A percentile compares a stretch with the other conserved stretches of the same genome.
Evolutionary conservation across 2,888 invertebrate genomes (phyloP).

Genomic region (Ormyrus labotus): DNA sequence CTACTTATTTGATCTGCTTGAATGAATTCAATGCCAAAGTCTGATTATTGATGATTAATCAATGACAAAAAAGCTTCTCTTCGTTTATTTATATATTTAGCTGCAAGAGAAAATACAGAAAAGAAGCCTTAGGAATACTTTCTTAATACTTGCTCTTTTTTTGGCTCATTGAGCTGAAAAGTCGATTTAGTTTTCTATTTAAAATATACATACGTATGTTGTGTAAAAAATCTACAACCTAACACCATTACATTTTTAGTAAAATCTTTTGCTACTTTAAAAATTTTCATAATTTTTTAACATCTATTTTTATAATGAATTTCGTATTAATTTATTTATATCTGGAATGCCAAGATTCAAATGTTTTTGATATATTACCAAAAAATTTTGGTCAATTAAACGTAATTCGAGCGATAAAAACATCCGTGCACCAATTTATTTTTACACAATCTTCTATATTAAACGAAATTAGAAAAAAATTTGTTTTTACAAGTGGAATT

Average conservation of each 20-base stretch:
- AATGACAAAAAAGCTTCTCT: neutral
- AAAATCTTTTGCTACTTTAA: too few relatives aligned
- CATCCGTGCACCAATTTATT: too few relatives aligned
- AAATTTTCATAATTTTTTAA: too few relatives aligned
- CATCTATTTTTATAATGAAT: neutral
- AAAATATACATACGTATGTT: too few relatives aligned
- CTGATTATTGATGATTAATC: neutral
- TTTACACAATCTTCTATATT: neutral
- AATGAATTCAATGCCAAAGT: neutral
- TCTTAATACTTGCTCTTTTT: too few relatives aligned
- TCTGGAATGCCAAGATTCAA: slow-evolving; percentile 25
- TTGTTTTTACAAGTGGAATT: neutral
- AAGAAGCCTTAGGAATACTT: too few relatives aligned
- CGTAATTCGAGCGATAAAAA: neutral
- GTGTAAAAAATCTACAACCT: too few relatives aligned
- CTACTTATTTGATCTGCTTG: neutral
- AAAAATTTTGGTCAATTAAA: neutral
- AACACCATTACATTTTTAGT: too few relatives aligned
- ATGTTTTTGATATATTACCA: slow-evolving; percentile 16
- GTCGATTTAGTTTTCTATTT: too few relatives aligned
- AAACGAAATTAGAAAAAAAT: neutral
- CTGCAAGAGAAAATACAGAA: too few relatives aligned
- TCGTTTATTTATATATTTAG: too few relatives aligned
- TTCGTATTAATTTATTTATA: slow-evolving; percentile 13
- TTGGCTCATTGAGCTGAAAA: too few relatives aligned